Conservation (phyloP, 2,888 invertebrate species). For the Agapetus fuscipes region DNA sequence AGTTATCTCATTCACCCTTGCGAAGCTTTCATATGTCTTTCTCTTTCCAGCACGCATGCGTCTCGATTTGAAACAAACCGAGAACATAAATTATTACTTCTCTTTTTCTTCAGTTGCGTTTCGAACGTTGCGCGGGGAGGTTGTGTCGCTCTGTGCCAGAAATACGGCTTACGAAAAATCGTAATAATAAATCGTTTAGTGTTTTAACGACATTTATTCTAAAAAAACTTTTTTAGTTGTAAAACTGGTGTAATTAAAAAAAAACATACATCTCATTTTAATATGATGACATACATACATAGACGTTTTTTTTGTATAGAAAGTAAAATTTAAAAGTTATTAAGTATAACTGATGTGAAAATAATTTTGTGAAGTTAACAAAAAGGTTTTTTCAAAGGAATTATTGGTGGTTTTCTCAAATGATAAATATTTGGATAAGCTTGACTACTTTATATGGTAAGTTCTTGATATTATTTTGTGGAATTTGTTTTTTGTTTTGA, state of each 20-base stretch:
- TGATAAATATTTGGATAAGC: too few species aligned
- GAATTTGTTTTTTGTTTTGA: too few species aligned
- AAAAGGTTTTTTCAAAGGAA: too few species aligned
- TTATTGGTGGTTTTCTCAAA: too few species aligned
- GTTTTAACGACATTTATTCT: slow-evolving; percentile 2
- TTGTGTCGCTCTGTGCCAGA: neutral
- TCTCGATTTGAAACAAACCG: slow-evolving; percentile 9
- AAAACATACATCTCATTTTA: neutral
- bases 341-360: too few species aligned
- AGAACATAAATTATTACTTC: slow-evolving; percentile 5
- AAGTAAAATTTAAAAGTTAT: too few species aligned
- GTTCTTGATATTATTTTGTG: too few species aligned
- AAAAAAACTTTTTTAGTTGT: too few species aligned
- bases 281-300: neutral
- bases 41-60: slow-evolving; percentile 10
- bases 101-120: slow-evolving; percentile 16
- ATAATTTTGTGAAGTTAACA: too few species aligned
- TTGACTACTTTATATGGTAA: too few species aligned
- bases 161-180: slow-evolving; percentile 2
- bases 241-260: neutral
- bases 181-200: slow-evolving; percentile 5
- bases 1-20: too few species aligned
- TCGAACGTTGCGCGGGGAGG: neutral
- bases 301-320: neutral
- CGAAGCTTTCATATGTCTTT: too few species aligned